phyloP scores from a whole-genome alignment of 2,888 invertebrate species.

The Machimus rusticus region DNA sequence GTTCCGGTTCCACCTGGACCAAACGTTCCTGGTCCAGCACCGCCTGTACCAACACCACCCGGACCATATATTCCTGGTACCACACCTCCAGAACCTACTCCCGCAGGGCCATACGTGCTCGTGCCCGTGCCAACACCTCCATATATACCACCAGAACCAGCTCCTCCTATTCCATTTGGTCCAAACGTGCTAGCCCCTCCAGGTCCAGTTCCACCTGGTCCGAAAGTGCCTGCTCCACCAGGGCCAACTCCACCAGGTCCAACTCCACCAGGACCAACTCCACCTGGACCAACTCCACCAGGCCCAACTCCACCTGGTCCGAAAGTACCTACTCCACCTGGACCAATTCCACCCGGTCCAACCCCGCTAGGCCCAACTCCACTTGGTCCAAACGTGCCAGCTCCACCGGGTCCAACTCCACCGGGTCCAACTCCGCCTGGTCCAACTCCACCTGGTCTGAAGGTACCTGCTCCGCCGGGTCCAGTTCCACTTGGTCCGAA shows the following conservation, averaged over 20 bases:
- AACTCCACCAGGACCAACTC: not conserved
- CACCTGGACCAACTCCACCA: constrained; percentile 39
- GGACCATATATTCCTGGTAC: too few relatives aligned
- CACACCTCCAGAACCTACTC: too few relatives aligned
- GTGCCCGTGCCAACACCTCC: too few relatives aligned
- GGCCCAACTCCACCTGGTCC: constrained; percentile 46
- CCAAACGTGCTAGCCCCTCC: constrained; percentile 2
- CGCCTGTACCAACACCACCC: not conserved
- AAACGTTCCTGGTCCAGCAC: not conserved
- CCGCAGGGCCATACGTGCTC: too few relatives aligned
- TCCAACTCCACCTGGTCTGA: not conserved
- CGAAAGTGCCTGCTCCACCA: not conserved
- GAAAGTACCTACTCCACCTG: constrained; percentile 48
- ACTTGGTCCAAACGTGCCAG: not conserved
- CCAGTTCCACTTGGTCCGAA: not conserved
- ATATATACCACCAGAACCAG: too few relatives aligned
- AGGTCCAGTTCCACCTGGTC: not conserved
- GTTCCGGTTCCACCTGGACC: not conserved
- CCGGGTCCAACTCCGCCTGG: constrained; percentile 44
- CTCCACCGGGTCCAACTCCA: not conserved
- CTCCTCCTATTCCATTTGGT: constrained; percentile 27
- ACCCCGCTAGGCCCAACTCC: not conserved
- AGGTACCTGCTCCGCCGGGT: not conserved
- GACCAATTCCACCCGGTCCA: constrained; percentile 43
- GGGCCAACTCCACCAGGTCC: constrained; percentile 41